Evolutionary conservation across 1,140 invertebrate genomes (phyloP), one percentile per base, ranked within the genome.

Genomic region (Wiebesia pumilae): DNA sequence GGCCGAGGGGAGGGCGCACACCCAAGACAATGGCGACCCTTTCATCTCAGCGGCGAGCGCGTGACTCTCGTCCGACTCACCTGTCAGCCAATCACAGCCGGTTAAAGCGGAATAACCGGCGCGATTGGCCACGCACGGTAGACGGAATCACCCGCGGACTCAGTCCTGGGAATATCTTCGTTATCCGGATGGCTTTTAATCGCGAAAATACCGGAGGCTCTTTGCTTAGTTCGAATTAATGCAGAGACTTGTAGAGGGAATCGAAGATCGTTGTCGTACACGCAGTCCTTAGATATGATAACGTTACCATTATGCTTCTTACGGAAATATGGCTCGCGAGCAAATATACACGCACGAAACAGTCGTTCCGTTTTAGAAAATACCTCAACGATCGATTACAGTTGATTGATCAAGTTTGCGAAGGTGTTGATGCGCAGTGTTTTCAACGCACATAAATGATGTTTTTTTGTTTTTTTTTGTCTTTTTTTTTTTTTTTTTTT

Each of bases 11-110:
- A 62, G 58, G 58, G 24, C 58, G 24, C 58, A 62, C 58, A 3
- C 24, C 58, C 83, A 69, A 87, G 88, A 89, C 75, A 81, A 85
- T 81, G 84, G 54, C 86, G 43, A 81, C 85, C 86, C 67, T 87
- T 87, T 81, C 51, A 65, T 81, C 78, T 81, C 54, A 21, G 14
- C 38, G 33, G 21, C 51, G 54, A 58, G 33, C 54, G 80, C 58
- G 19, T 47, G n/a, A n/a, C n/a, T n/a, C n/a, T n/a, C n/a, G n/a
- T n/a, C 6, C 27, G 33, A 69, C 21, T 81, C 80, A 81, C 80
- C 62, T 81, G 80, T 47, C 35, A 24, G 33, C 81, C 81, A 83
- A 83, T 83, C 81, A 21, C 40, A 0, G n/a, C 10, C 2, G 4
- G 54, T 65, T 75, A 1, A 12, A 54, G n/a, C 27, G 43, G 3